Conservation (phyloP, 2,113 vertebrate species). For the Gobiocypris rarus region DNA sequence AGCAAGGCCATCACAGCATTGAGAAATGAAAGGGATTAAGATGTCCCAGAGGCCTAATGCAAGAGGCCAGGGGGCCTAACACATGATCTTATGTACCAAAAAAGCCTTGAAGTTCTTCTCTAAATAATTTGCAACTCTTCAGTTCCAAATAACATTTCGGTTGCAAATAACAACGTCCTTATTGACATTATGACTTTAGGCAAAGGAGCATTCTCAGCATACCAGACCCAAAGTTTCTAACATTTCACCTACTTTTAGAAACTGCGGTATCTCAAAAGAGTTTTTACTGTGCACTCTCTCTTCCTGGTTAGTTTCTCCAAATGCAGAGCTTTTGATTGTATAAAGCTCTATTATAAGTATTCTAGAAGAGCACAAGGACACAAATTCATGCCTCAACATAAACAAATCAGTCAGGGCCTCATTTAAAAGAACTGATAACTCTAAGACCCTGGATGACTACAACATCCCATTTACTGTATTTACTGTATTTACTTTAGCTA, state of each 20-base stretch:
- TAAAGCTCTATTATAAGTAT: background rate
- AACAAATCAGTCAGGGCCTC: constrained; percentile 32
- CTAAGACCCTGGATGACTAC: constrained; percentile 1
- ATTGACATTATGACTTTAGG: constrained; percentile 28
- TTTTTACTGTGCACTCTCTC: background rate
- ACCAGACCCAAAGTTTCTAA: constrained; percentile 35
- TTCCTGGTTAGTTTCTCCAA: constrained; percentile 21
- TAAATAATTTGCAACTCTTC: constrained; percentile 27
- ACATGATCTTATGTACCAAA: constrained; percentile 35
- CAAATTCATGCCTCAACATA: constrained; percentile 39
- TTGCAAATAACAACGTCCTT: constrained; percentile 22
- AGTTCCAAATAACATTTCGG: constrained; percentile 9
- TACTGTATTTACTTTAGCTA: constrained; percentile 48
- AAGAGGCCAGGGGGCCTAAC: constrained; percentile 51
- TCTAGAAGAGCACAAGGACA: constrained; percentile 1
- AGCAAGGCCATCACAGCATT: constrained; percentile 47
- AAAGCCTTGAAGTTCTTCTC: constrained; percentile 29
- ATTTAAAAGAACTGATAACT: constrained; percentile 36
- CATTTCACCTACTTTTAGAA: constrained; percentile 52
- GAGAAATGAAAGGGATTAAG: constrained; percentile 56
- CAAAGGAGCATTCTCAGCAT: constrained; percentile 38
- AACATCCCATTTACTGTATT: constrained; percentile 45
- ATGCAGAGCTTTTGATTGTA: background rate
- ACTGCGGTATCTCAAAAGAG: constrained; percentile 4
- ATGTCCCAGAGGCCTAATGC: constrained; percentile 49